These are phyloP conservation scores for Cyprinus carpio DNA, from an alignment of 2,113 vertebrate genomes.

Conservation along the genomic window DNA sequence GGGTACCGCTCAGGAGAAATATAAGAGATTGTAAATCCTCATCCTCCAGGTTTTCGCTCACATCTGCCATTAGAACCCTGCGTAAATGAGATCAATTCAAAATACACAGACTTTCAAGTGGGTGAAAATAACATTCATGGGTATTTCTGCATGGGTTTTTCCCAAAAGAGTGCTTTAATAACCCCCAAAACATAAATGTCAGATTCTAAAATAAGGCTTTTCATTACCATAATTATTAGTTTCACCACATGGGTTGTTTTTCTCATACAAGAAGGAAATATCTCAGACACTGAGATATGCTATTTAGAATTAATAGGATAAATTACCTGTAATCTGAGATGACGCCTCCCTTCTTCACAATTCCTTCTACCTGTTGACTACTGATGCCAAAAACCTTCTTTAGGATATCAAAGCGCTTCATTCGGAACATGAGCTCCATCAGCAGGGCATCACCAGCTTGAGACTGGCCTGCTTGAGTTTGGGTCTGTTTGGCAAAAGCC, in stretches of 20 bases:
- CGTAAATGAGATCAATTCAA: background rate
- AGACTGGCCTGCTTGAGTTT: background rate
- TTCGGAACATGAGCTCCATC: slow-evolving; percentile 48
- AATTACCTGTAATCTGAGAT: slow-evolving; percentile 52
- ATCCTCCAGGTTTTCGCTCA: slow-evolving; percentile 24
- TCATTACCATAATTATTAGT: background rate
- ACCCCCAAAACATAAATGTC: background rate
- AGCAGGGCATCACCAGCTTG: background rate
- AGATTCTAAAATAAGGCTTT: background rate
- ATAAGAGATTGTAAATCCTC: slow-evolving; percentile 35
- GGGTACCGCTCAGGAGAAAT: slow-evolving; percentile 35
- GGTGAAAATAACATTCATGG: background rate
- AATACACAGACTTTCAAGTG: background rate
- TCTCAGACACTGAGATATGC: background rate
- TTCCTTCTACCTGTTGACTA: slow-evolving; percentile 42
- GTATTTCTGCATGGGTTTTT: background rate
- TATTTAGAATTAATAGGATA: background rate
- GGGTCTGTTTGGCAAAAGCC: slow-evolving; percentile 1
- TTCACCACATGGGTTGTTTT: background rate
- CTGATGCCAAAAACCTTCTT: slow-evolving; percentile 32
- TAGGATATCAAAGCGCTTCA: slow-evolving; percentile 54
- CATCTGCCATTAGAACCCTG: slow-evolving; percentile 50
- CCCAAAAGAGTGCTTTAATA: background rate
- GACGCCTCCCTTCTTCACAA: background rate
- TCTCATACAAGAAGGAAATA: background rate